A percentile compares a stretch with the other conserved stretches of the same genome.
Evolutionary conservation across 2,113 vertebrate species (phyloP).

Genomic region (Neogobius melanostomus): DNA sequence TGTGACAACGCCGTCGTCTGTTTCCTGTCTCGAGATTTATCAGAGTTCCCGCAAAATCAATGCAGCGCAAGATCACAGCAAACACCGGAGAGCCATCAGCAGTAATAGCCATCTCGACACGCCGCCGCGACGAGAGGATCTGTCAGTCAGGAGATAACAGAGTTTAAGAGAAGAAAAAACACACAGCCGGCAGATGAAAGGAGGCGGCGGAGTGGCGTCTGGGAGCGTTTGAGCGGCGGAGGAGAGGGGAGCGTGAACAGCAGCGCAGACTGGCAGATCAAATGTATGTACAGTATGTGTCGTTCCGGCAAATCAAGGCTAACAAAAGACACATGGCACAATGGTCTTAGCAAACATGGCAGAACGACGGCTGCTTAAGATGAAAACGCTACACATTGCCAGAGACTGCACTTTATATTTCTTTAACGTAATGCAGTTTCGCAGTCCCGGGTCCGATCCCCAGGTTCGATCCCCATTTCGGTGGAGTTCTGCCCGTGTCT

Average conservation of each 20-base stretch:
- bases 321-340: neutral
- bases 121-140: slow-evolving; percentile 1
- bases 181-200: slow-evolving; percentile 33
- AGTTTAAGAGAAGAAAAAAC: slow-evolving; percentile 22
- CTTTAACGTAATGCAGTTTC: no score
- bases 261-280: neutral
- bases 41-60: slow-evolving; percentile 77
- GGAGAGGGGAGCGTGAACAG: slow-evolving; percentile 8
- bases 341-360: neutral
- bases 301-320: neutral
- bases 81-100: slow-evolving; percentile 71
- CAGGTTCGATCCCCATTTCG: no score
- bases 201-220: slow-evolving; percentile 18
- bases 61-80: slow-evolving; percentile 70
- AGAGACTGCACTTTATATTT: no score
- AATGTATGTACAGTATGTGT: neutral
- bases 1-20: slow-evolving; percentile 67
- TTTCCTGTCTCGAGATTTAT: slow-evolving; percentile 70
- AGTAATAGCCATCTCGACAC: slow-evolving; percentile 60
- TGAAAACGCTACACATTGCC: neutral
- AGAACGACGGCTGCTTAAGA: neutral
- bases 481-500: no score
- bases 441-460: no score
- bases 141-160: slow-evolving; percentile 48
- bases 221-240: slow-evolving; percentile 22